These are phyloP conservation scores for Anguilla anguilla DNA, from an alignment of 2,797 vertebrate species.

Conservation along the genomic window DNA sequence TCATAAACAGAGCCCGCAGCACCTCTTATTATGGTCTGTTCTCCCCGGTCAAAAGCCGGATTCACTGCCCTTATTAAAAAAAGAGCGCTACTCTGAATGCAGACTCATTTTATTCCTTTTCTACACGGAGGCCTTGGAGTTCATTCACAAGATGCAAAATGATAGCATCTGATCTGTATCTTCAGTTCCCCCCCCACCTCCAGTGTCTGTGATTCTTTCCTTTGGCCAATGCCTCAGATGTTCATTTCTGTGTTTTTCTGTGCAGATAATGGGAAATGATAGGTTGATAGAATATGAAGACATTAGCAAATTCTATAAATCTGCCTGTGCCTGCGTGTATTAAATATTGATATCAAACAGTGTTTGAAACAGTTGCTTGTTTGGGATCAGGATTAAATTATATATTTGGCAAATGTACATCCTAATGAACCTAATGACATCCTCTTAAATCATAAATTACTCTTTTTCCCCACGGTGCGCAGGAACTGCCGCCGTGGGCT, in stretches of 20 bases:
- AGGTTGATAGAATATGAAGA: not conserved
- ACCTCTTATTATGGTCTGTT: not conserved
- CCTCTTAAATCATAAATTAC: too few relatives aligned
- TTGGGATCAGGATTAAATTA: not conserved
- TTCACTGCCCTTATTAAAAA: not conserved
- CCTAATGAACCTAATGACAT: too few relatives aligned
- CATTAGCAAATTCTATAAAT: not conserved
- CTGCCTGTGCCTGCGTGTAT: not conserved
- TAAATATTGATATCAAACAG: not conserved
- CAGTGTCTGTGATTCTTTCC: not conserved
- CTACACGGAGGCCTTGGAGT: too few relatives aligned
- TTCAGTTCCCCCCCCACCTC: not conserved
- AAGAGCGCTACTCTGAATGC: not conserved
- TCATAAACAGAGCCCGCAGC: constrained; percentile 7
- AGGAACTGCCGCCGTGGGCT: too few relatives aligned
- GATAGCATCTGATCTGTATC: not conserved
- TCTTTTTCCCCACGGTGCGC: too few relatives aligned
- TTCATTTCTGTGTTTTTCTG: not conserved
- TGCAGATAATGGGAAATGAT: too few relatives aligned
- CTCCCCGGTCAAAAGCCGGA: not conserved
- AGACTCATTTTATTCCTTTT: not conserved
- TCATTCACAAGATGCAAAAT: not conserved
- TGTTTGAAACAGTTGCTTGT: not conserved
- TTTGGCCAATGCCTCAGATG: not conserved
- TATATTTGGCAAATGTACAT: not conserved